These are phyloP conservation scores for Callimorpha dominula DNA, from an alignment of 2,888 invertebrate genomes.

Conservation along the genomic window DNA sequence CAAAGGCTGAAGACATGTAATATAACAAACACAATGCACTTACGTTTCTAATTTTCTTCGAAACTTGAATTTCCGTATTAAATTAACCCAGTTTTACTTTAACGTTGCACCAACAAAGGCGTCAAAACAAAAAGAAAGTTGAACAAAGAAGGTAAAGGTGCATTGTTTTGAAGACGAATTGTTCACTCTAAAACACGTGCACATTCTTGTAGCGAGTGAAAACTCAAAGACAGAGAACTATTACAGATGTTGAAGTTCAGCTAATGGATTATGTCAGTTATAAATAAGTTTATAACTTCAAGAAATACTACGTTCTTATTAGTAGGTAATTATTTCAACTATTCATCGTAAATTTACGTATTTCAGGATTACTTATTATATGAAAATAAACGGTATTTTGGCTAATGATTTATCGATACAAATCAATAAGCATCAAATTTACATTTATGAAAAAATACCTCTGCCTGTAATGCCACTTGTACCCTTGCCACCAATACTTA, in stretches of 20 bases:
- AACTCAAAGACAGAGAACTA: conserved; percentile 19
- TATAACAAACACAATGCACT: neutral
- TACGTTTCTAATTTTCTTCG: neutral
- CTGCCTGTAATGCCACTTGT: too few species aligned
- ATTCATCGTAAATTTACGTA: too few species aligned
- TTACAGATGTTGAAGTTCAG: neutral
- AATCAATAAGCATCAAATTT: too few species aligned
- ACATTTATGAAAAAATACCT: too few species aligned
- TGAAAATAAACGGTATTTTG: too few species aligned
- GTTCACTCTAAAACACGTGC: conserved; percentile 22
- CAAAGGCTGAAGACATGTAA: too few species aligned
- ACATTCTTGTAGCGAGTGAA: conserved; percentile 12
- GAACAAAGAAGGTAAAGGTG: conserved; percentile 30
- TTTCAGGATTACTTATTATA: too few species aligned
- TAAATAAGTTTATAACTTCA: neutral
- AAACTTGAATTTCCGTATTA: conserved; percentile 2
- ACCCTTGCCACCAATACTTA: too few species aligned
- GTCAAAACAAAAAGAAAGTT: conserved; percentile 12
- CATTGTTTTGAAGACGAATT: conserved; percentile 37
- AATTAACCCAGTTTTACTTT: conserved; percentile 26
- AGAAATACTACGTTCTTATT: neutral
- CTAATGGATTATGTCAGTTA: conserved; percentile 12
- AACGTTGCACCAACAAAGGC: conserved; percentile 30
- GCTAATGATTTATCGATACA: too few species aligned
- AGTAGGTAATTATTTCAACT: too few species aligned